Conservation (phyloP, 2,797 vertebrate species). For the Babyrousa celebensis region DNA sequence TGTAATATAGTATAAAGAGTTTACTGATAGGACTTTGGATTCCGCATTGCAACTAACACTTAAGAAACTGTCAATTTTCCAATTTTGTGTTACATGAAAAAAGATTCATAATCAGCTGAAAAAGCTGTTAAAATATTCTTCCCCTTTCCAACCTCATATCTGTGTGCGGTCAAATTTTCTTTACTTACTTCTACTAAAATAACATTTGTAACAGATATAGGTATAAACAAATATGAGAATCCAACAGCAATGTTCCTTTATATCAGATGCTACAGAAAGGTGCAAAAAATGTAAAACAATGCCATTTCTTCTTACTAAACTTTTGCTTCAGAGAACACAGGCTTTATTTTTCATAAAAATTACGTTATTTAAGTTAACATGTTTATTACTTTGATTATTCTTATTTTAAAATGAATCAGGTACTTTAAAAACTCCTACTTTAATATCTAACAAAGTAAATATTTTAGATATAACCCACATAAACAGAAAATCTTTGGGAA, state of each 20-base stretch:
- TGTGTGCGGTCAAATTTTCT: not conserved
- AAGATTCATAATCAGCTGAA: not conserved
- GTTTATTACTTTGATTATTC: not conserved
- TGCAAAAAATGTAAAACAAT: not conserved
- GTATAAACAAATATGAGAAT: slow-evolving; percentile 4
- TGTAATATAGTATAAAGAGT: not conserved
- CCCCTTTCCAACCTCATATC: not conserved
- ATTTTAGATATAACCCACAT: not conserved
- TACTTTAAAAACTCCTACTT: not conserved
- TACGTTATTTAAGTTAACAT: slow-evolving; percentile 5
- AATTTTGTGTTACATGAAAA: slow-evolving; percentile 10
- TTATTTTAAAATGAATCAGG: slow-evolving; percentile 44
- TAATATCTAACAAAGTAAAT: slow-evolving; percentile 39
- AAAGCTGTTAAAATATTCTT: not conserved
- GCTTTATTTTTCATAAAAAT: slow-evolving; percentile 30
- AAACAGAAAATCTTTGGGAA: slow-evolving; percentile 21
- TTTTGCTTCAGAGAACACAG: not conserved
- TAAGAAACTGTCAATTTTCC: slow-evolving; percentile 1
- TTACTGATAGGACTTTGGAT: not conserved
- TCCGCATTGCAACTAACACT: not conserved
- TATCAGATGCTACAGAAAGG: not conserved
- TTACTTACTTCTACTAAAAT: slow-evolving; percentile 3
- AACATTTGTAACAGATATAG: not conserved
- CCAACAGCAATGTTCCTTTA: not conserved
- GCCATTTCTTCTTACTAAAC: not conserved